Conservation (phyloP, 2,888 invertebrate species). For the Parochlus steinenii region DNA sequence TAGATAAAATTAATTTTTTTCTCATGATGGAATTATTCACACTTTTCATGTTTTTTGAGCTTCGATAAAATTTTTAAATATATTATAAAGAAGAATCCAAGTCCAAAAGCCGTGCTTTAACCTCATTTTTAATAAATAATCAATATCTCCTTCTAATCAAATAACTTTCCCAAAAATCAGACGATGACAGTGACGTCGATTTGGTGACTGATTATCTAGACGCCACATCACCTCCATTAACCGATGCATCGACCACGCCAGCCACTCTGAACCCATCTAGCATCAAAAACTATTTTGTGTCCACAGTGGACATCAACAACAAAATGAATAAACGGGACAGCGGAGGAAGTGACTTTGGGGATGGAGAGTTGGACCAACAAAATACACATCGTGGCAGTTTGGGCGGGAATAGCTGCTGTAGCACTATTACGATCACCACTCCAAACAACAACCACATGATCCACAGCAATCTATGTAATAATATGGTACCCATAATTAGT, state of each 20-base stretch:
- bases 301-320: slow-evolving; percentile 10
- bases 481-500: slow-evolving; percentile 65
- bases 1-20: too few relatives aligned
- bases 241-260: slow-evolving; percentile 18
- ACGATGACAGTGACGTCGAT: slow-evolving; percentile 29
- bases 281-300: slow-evolving; percentile 12
- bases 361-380: slow-evolving; percentile 9
- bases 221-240: slow-evolving; percentile 24
- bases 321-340: slow-evolving; percentile 8
- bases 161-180: slow-evolving; percentile 15
- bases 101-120: too few relatives aligned
- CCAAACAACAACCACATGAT: slow-evolving; percentile 11
- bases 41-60: too few relatives aligned
- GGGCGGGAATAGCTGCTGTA: neutral
- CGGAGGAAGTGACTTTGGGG: slow-evolving; percentile 6
- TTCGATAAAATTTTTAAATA: too few relatives aligned
- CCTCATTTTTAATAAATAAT: too few relatives aligned
- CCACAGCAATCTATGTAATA: slow-evolving; percentile 10
- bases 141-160: neutral
- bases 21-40: too few relatives aligned
- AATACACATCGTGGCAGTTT: neutral
- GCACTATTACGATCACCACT: slow-evolving; percentile 12
- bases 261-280: slow-evolving; percentile 16
- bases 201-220: slow-evolving; percentile 29
- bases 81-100: too few relatives aligned